Conservation (phyloP, 2,888 invertebrate genomes). For the Nephrotoma guestfalica region DNA sequence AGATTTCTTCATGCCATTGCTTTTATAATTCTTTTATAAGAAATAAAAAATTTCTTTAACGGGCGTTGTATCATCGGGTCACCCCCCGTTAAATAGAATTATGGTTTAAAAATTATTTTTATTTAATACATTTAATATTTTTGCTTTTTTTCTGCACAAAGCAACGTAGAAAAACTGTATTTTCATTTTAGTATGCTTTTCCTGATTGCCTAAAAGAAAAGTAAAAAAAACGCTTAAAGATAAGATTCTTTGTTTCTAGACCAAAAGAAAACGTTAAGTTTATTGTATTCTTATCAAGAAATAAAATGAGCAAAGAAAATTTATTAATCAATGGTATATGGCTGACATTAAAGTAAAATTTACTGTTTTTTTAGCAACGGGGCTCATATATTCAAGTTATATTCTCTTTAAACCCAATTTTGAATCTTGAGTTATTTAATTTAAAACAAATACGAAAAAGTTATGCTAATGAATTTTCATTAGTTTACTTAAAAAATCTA, state of each 20-base stretch:
- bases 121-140: not conserved
- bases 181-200: not conserved
- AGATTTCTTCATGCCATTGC: not conserved
- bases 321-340: not conserved
- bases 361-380: not conserved
- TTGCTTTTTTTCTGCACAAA: not conserved
- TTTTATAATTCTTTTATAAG: not conserved
- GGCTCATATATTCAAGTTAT: not conserved
- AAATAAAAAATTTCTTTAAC: not conserved
- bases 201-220: not conserved
- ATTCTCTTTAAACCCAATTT: not conserved
- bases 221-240: not conserved
- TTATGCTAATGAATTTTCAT: not conserved
- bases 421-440: not conserved
- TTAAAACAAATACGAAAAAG: not conserved
- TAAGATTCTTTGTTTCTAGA: not conserved
- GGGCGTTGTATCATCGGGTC: not conserved
- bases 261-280: not conserved
- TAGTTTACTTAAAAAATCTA: not conserved
- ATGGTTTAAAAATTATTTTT: not conserved
- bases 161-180: not conserved
- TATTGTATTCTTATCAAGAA: not conserved
- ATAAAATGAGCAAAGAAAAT: not conserved
- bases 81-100: not conserved
- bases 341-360: not conserved